These are phyloP conservation scores for Rattus rattus DNA, from an alignment of 2,113 vertebrate genomes.

Conservation along the genomic window DNA sequence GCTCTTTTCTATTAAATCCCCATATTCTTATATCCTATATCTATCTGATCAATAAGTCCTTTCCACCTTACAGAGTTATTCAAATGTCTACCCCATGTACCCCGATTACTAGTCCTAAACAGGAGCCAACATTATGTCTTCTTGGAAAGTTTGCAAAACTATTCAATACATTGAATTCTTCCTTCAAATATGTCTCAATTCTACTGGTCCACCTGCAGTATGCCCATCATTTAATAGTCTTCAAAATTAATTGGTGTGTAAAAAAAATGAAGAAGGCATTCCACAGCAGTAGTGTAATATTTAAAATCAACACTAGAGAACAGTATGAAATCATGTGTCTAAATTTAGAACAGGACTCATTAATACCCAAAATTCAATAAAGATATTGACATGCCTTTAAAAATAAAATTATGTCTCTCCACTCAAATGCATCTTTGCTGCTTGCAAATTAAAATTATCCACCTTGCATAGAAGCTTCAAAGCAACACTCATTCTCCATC, in stretches of 20 bases:
- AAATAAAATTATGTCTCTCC: not conserved
- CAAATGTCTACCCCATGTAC: not conserved
- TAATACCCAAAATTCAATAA: conserved; percentile 4
- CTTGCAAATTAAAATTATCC: not conserved
- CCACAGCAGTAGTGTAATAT: not conserved
- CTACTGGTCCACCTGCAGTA: not conserved
- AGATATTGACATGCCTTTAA: not conserved
- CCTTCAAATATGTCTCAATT: not conserved
- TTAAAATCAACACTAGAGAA: not conserved
- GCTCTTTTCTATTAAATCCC: not conserved
- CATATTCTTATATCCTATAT: not conserved
- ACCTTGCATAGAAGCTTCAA: not conserved
- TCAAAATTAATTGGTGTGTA: not conserved
- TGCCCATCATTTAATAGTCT: not conserved
- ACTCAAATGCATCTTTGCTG: not conserved
- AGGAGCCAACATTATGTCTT: not conserved
- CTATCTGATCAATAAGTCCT: not conserved
- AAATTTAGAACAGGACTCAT: not conserved
- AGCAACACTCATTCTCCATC: not conserved
- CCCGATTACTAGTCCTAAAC: not conserved
- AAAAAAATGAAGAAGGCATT: not conserved
- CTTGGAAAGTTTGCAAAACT: not conserved
- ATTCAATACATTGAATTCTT: not conserved
- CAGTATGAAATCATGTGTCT: not conserved
- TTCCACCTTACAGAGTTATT: not conserved